These are phyloP conservation scores for Xenus cinereus DNA, from an alignment of 2,113 vertebrate genomes.

Conservation along the genomic window DNA sequence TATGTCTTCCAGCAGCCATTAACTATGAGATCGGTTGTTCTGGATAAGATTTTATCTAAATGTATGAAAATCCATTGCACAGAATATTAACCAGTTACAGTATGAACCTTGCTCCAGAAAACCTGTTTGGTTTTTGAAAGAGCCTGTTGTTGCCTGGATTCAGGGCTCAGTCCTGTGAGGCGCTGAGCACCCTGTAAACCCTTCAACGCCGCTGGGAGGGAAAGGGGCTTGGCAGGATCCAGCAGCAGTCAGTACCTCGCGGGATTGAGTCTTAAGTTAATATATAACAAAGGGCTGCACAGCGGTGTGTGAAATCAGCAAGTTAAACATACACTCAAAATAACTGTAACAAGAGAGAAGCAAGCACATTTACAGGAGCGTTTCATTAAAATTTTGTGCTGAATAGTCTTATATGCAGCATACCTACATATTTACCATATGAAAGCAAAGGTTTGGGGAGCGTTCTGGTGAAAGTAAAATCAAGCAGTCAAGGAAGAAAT, in stretches of 20 bases:
- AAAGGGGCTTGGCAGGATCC: background rate
- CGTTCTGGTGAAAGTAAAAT: background rate
- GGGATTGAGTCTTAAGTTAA: conserved; percentile 65
- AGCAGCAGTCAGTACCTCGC: background rate
- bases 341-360: conserved; percentile 28
- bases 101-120: conserved; percentile 61
- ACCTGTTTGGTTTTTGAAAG: background rate
- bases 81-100: background rate
- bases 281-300: conserved; percentile 64
- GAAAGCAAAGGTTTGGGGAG: background rate
- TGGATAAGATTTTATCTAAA: conserved; percentile 10
- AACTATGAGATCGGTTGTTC: background rate
- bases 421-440: background rate
- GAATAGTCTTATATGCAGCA: background rate
- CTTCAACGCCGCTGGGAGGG: background rate
- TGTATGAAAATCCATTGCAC: conserved; percentile 1
- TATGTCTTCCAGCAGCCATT: conserved; percentile 14
- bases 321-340: conserved; percentile 68
- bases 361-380: background rate
- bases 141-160: conserved; percentile 9
- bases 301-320: conserved; percentile 39
- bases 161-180: background rate
- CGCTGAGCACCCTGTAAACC: background rate
- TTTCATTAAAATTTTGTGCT: background rate
- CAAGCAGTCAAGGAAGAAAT: background rate